These are phyloP conservation scores for Pachyramphus minor DNA, from an alignment of 2,113 vertebrate genomes.

Conservation along the genomic window DNA sequence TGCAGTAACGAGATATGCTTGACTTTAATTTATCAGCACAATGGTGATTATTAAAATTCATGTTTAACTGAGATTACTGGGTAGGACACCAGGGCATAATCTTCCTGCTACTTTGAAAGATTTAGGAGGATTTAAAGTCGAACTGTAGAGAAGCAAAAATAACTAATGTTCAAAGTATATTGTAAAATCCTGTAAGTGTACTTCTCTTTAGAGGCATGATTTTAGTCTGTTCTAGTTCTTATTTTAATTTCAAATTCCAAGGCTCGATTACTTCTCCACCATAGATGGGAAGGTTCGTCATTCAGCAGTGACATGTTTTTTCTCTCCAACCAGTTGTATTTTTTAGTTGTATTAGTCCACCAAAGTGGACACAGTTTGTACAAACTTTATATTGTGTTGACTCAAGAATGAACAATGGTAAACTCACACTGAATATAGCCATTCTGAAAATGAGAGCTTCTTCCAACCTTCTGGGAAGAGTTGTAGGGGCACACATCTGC, in stretches of 20 bases:
- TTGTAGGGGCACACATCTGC: background rate
- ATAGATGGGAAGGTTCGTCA: background rate
- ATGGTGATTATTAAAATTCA: constrained; percentile 19
- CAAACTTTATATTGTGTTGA: background rate
- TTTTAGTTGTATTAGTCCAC: background rate
- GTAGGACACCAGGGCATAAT: constrained; percentile 6
- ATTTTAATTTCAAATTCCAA: background rate
- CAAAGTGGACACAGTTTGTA: background rate
- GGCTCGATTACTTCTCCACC: background rate
- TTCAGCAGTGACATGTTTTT: background rate
- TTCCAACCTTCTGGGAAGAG: background rate
- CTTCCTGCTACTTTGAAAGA: background rate
- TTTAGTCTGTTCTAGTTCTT: background rate
- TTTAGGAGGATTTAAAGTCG: constrained; percentile 16
- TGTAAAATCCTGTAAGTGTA: background rate
- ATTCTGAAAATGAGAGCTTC: background rate
- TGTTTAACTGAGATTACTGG: background rate
- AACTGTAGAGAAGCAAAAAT: background rate
- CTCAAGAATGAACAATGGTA: background rate
- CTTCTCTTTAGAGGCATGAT: background rate
- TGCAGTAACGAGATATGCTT: background rate
- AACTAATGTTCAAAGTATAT: background rate
- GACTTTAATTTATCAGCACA: constrained; percentile 26
- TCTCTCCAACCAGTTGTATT: background rate
- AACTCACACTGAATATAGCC: background rate